Percentiles rank a stretch among this genome's conserved stretches.
Conservation (phyloP, 2,797 vertebrate species). For the Cynodonichthys magdalenae region DNA sequence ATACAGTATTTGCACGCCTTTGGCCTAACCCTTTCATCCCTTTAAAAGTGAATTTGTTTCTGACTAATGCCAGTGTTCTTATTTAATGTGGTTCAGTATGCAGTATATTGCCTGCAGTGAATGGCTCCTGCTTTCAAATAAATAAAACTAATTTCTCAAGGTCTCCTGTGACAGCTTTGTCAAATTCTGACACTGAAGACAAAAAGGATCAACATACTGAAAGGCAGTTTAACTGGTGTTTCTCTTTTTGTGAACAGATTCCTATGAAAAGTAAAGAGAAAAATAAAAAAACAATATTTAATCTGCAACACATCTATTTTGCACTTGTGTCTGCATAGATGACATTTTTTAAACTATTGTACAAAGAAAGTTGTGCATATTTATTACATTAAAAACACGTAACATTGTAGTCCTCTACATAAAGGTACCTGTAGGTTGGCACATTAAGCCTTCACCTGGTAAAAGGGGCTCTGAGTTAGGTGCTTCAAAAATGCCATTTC, state of each 20-base stretch:
- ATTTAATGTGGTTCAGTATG: neutral
- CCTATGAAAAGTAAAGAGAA: neutral
- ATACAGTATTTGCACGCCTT: neutral
- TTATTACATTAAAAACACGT: neutral
- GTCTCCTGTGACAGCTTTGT: conserved; percentile 7
- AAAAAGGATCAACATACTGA: conserved; percentile 44
- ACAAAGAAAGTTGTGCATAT: neutral
- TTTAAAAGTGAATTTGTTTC: neutral
- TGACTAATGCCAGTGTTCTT: neutral
- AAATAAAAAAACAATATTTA: conserved; percentile 21
- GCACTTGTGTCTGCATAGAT: neutral
- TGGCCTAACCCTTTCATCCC: neutral
- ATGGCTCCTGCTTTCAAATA: conserved; percentile 21
- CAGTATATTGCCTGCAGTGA: neutral
- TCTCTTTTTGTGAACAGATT: conserved; percentile 19
- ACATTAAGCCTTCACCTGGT: no score
- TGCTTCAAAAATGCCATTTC: no score
- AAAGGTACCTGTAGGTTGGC: no score
- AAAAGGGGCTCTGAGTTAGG: no score
- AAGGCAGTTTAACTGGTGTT: conserved; percentile 38
- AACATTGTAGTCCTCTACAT: no score
- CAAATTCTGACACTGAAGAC: conserved; percentile 27
- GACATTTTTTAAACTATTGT: neutral
- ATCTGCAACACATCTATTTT: conserved; percentile 14
- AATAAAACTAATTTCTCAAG: conserved; percentile 21